Evolutionary conservation across 1,140 invertebrate genomes (phyloP), one percentile per base, ranked within the genome.

Genomic region (Penaeus japonicus): DNA sequence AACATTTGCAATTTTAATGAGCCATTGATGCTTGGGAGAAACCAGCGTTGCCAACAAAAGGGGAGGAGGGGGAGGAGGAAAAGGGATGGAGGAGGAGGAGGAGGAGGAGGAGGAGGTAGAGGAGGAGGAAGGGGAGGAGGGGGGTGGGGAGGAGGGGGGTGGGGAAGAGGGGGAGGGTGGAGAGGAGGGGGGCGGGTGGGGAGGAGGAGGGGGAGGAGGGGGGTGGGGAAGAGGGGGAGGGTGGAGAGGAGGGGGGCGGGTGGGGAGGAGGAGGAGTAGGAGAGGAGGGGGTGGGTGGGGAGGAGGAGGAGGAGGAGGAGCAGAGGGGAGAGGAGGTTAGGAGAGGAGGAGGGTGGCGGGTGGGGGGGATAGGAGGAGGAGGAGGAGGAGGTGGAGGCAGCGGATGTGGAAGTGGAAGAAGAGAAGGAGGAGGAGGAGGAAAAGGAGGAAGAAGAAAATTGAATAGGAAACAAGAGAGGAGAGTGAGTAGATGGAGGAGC

Each of bases 1-100:
- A 84, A 84, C 62, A 84, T 84, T 84, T 84, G 83, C 83, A 84
- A 84, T 84, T 75, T 84, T 84, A 73, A 84, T 84, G 47, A 54
- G 35, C 39, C 47, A 75, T 84, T 84, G 83, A 84, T 55, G 83
- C 47, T 75, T 30, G 22, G 70, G 39, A 62, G 35, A 70, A 75
- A 75, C 17, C 65, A 75, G 35, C 75, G 83, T 55, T 84, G 62
- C 83, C 83, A 84, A 27, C 30, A 59, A 57, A 35, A 20, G 24
- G 27, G 32, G 32, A 30, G 75, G 24, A 20, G 7, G 75, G 7
- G 35, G 12, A 30, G 32, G 7, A 20, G 0, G 12, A 22, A 2
- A 1, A 4, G 27, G 35, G 15, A 7, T 1, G 20, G 17, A 20
- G 1, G 53, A n/a, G 78, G 20, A 39, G 20, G 47, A n/a, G 2